Conservation (phyloP, 2,113 vertebrate species). For the Promerops cafer region DNA sequence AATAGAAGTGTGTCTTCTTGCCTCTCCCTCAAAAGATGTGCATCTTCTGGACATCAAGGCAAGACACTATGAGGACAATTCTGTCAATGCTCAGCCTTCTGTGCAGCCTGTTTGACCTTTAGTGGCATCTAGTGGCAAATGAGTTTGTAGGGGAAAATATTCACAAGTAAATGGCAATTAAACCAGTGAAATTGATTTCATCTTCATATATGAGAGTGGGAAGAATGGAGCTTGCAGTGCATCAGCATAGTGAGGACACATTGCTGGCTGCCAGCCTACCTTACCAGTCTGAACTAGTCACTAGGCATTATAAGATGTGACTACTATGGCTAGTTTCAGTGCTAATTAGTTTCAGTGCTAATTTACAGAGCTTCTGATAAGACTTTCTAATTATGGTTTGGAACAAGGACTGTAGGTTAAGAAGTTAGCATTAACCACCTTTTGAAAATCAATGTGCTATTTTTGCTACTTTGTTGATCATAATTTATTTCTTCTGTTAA, state of each 20-base stretch:
- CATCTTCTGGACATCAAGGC: neutral
- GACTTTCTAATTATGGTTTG: neutral
- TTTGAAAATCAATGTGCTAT: neutral
- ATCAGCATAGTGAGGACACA: neutral
- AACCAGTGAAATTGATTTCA: neutral
- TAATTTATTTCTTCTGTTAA: neutral
- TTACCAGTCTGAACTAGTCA: neutral
- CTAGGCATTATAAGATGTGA: neutral
- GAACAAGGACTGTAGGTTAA: neutral
- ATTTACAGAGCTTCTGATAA: neutral
- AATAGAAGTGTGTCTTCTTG: neutral
- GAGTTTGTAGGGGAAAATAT: neutral
- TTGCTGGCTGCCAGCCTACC: neutral
- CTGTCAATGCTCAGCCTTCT: neutral
- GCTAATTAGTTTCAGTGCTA: neutral
- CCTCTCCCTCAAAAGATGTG: accelerated
- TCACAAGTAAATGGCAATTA: neutral
- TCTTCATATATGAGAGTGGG: neutral
- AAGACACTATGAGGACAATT: no score
- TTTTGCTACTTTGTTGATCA: neutral
- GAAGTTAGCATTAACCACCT: neutral
- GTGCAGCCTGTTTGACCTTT: conserved; percentile 9
- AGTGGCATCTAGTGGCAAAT: conserved; percentile 33
- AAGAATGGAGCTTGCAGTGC: neutral
- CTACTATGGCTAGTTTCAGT: no score